phyloP scores from a whole-genome alignment of 2,797 vertebrate species.

The Clarias platycephalus region DNA sequence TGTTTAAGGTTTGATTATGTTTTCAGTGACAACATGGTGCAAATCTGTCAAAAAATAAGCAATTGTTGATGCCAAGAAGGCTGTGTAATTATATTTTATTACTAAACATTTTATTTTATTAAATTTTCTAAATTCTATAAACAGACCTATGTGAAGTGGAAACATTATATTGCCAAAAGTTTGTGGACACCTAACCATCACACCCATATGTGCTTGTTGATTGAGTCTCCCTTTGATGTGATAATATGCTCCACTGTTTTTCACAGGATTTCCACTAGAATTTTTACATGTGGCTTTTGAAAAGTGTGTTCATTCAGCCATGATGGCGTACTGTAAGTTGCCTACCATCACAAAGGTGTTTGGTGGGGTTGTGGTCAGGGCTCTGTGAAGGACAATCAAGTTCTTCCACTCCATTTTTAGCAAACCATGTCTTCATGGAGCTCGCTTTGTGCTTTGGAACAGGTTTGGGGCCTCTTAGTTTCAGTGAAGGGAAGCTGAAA shows the following conservation, averaged over 20 bases:
- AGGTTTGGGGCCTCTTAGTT: neutral
- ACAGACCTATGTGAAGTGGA: neutral
- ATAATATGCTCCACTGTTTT: neutral
- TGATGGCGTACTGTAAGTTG: no score
- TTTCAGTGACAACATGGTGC: neutral
- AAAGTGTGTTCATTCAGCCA: neutral
- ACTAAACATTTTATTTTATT: neutral
- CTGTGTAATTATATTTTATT: neutral
- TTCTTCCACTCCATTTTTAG: neutral
- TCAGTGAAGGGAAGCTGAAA: neutral
- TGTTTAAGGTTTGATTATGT: neutral
- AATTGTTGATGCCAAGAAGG: neutral
- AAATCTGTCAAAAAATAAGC: neutral
- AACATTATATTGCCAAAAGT: neutral
- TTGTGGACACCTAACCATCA: neutral
- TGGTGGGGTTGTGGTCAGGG: neutral
- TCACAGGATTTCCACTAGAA: neutral
- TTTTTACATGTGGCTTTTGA: neutral
- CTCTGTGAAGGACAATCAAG: neutral
- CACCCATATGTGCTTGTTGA: neutral
- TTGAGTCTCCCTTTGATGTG: neutral
- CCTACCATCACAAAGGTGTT: neutral
- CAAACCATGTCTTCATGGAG: neutral
- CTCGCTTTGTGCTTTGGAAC: neutral
- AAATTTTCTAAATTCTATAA: neutral